Base-by-base conservation (phyloP, 2,797 vertebrate species). In the Propithecus deckenii region DNA sequence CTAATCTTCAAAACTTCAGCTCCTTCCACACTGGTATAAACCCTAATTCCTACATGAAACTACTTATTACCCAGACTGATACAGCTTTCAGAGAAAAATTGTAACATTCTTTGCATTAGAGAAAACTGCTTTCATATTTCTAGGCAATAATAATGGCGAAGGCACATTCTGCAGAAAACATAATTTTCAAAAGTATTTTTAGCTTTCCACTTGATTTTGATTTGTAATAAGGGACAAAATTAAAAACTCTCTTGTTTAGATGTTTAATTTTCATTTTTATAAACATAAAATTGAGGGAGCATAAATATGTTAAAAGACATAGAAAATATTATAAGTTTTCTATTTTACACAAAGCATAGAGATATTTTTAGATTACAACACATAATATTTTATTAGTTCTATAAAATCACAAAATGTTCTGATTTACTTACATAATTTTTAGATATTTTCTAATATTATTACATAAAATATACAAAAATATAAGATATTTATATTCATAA, bases 231-330 rank as follows among this genome's bases (percentile, higher is more conserved):
- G 1, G 6, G 32, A 2, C 5, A 72, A 76, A 84, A 72, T 71
- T 89, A 28, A 55, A 80, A 89, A 75, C 14, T 65, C 11, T 86
- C 3, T 59, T 93, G 83, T 83, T 85, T 88, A 90, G 30, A 69
- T 76, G 23, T 79, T 85, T 86, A 71, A 71, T 46, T 89, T 90
- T 86, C 46, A 85, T 96, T 94, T 41, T n/a, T 35, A 48, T 32
- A 86, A 88, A 69, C 8, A 30, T 81, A 90, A 96, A 87, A 57
- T 35, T 74, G 67, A 93, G 9, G 18, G 7, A 1, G 9, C 4
- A 57, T 17, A 89, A 30, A 65, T 46, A 92, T 38, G 2, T 71
- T 92, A 65, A 94, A 93, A 65, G 28, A 79, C 59, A 72, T 2
- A 93, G 35, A 1, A 30, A 90, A 63, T 63, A 67, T 1, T 86